Evolutionary conservation across 2,888 invertebrate genomes (phyloP).

Genomic region (Scaptomyza parva): DNA sequence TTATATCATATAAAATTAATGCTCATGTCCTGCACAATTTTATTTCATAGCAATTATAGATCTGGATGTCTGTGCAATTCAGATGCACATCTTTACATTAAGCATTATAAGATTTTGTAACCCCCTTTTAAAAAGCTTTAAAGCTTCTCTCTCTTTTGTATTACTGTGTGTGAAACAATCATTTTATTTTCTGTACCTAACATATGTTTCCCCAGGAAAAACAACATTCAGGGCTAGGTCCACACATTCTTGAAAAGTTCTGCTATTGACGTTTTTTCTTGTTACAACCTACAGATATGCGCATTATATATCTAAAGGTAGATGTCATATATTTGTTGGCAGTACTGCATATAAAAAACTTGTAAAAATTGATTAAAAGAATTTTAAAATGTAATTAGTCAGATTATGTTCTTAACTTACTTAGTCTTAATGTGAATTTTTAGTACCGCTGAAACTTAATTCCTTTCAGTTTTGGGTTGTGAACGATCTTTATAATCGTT

Average conservation of each 20-base stretch:
- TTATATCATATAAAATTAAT: conserved; percentile 11
- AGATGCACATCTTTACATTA: background rate
- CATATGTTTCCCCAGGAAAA: too few relatives aligned
- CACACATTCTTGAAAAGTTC: background rate
- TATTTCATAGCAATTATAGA: background rate
- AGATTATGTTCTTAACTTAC: background rate
- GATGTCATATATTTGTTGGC: background rate
- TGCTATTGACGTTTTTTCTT: background rate
- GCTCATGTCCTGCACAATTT: conserved; percentile 7
- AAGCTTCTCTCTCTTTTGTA: too few relatives aligned
- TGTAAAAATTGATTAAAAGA: background rate
- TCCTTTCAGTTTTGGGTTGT: background rate
- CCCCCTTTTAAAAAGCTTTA: too few relatives aligned
- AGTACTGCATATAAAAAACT: background rate
- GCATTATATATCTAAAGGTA: background rate
- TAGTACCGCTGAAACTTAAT: background rate
- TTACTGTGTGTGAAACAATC: too few relatives aligned
- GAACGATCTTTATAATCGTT: background rate
- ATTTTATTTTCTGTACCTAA: too few relatives aligned
- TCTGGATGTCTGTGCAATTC: background rate
- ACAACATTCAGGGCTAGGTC: too few relatives aligned
- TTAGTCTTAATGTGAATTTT: background rate
- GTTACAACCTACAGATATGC: background rate
- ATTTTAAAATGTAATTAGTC: background rate
- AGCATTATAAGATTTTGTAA: too few relatives aligned